Evolutionary conservation across 2,113 vertebrate species (phyloP).

Genomic region (Leucopsar rothschildi): DNA sequence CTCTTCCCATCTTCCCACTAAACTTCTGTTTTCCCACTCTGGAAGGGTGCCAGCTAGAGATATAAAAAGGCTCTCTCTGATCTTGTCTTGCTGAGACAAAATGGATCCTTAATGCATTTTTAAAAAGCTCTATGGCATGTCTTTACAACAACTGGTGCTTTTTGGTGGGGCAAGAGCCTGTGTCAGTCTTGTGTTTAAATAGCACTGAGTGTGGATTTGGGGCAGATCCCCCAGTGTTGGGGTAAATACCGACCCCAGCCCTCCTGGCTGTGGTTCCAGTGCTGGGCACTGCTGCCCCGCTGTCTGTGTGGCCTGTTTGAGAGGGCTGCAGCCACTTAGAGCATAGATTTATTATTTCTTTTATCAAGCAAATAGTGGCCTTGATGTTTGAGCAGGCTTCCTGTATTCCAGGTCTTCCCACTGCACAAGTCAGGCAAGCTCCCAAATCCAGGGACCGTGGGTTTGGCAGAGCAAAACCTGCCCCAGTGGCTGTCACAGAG

Average conservation of each 20-base stretch:
- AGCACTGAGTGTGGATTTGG: not conserved
- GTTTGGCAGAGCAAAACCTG: conserved; percentile 54
- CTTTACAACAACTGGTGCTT: not conserved
- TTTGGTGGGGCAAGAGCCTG: not conserved
- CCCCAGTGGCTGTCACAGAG: conserved; percentile 4
- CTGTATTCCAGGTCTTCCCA: conserved; percentile 75
- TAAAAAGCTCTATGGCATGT: not conserved
- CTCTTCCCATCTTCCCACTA: conserved; percentile 4
- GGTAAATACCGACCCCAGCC: not conserved
- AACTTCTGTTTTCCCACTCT: not conserved
- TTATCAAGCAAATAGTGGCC: not conserved
- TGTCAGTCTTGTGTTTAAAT: not conserved
- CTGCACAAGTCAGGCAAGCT: conserved; percentile 60
- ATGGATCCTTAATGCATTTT: not conserved
- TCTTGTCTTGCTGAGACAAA: not conserved
- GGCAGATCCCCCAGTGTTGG: not conserved
- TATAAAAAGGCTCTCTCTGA: not conserved
- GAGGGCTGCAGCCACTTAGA: not conserved
- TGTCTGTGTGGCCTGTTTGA: not conserved
- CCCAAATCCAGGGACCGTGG: conserved; percentile 62
- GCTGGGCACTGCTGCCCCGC: not conserved
- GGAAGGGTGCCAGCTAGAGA: not conserved
- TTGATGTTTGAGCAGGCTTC: conserved; percentile 73
- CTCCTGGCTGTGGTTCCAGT: not conserved
- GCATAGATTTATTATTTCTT: not conserved